A percentile compares a stretch with the other conserved stretches of the same genome.
Evolutionary conservation across 1,140 invertebrate species (phyloP).

Genomic region (Tetraneura akinire): DNA sequence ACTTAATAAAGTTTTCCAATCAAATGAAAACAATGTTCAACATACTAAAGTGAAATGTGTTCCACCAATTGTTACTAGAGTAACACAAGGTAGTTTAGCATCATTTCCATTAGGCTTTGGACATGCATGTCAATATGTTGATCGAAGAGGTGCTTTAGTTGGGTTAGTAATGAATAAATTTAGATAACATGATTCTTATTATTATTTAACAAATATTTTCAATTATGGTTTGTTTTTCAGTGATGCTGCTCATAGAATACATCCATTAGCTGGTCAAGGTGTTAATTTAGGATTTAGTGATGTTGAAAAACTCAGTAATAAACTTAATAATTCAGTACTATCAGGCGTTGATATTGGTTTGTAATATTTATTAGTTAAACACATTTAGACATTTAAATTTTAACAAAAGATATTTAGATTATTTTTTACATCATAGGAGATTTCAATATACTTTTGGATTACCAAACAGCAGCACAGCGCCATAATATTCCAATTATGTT

Average conservation of each 20-base stretch:
- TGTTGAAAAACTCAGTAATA: slow-evolving; percentile 70
- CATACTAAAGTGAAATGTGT: slow-evolving; percentile 57
- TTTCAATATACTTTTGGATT: slow-evolving; percentile 72
- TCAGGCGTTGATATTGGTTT: slow-evolving; percentile 75
- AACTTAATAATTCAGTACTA: slow-evolving; percentile 71
- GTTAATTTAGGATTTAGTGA: slow-evolving; percentile 97
- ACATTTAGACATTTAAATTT: background rate
- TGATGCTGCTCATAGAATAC: slow-evolving; percentile 94
- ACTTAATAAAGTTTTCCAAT: slow-evolving; percentile 25
- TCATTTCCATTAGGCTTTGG: slow-evolving; percentile 90
- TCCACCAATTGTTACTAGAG: slow-evolving; percentile 74
- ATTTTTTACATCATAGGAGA: slow-evolving; percentile 61
- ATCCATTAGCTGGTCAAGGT: slow-evolving; percentile 95
- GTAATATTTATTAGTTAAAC: slow-evolving; percentile 52
- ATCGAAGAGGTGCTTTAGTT: slow-evolving; percentile 73
- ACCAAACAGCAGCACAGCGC: slow-evolving; percentile 81
- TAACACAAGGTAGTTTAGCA: slow-evolving; percentile 71
- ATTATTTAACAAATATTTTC: slow-evolving; percentile 37
- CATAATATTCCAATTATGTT: slow-evolving; percentile 87
- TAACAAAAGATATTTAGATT: background rate
- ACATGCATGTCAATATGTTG: slow-evolving; percentile 83
- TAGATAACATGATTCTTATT: slow-evolving; percentile 31
- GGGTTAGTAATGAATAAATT: slow-evolving; percentile 66
- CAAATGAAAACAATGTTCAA: slow-evolving; percentile 37
- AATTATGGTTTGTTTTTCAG: slow-evolving; percentile 60